Conservation (phyloP, 92 coral and sea anemone genomes). For the Paramuricea clavata region DNA sequence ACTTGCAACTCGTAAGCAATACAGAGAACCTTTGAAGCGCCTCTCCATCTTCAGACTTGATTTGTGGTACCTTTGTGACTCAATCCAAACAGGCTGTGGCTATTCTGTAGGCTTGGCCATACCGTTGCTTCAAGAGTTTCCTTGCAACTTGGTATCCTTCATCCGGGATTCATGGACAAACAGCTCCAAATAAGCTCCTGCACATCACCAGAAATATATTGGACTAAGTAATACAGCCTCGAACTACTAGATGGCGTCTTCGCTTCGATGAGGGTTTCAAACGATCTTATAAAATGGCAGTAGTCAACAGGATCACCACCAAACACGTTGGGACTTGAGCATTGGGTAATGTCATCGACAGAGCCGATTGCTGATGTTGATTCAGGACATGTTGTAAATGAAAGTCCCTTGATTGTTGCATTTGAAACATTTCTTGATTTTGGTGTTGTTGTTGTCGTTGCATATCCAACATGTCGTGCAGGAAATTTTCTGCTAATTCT, state of each 20-base stretch:
- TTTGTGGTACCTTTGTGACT: constrained; percentile 4
- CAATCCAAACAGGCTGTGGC: constrained; percentile 38
- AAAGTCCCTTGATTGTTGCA: no score
- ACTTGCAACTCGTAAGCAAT: no score
- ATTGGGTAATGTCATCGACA: constrained; percentile 44
- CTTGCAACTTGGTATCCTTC: constrained; percentile 31
- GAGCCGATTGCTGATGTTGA: no score
- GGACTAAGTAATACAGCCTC: constrained; percentile 35
- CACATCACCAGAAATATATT: constrained; percentile 33
- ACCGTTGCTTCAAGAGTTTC: constrained; percentile 7
- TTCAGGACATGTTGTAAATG: no score
- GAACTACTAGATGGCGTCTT: constrained; percentile 36
- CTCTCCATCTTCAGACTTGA: neutral
- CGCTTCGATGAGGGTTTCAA: constrained; percentile 20
- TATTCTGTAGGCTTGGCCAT: constrained; percentile 44
- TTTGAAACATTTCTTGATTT: no score
- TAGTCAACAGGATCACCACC: constrained; percentile 27
- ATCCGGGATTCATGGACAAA: constrained; percentile 33
- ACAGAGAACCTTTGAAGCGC: constrained; percentile 18
- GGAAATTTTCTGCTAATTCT: constrained; percentile 14
- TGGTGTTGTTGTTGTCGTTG: constrained; percentile 43
- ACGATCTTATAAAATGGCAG: no score
- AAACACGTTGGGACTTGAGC: constrained; percentile 44
- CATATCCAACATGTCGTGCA: constrained; percentile 13
- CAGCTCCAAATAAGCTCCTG: constrained; percentile 51